phyloP scores from a whole-genome alignment of 2,888 invertebrate species.

The Thecocarcelia acutangulata region DNA sequence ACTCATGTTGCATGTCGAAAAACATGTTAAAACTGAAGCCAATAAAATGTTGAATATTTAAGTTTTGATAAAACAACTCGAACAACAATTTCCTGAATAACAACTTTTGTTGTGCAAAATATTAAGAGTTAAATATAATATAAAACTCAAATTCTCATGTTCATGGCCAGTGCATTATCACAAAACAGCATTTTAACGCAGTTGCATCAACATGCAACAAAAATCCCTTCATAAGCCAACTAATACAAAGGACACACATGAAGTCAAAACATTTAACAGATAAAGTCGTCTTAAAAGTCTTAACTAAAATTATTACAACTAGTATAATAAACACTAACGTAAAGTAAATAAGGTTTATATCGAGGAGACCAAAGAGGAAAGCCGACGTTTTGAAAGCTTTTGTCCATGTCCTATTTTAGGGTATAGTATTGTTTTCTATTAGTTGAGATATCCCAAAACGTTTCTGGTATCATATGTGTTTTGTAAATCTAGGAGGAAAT shows the following conservation, averaged over 20 bases:
- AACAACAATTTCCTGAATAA: slow-evolving; percentile 30
- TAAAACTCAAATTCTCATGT: slow-evolving; percentile 37
- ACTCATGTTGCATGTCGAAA: slow-evolving; percentile 37
- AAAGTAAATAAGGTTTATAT: too few species aligned
- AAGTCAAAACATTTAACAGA: neutral
- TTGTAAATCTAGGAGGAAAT: too few species aligned
- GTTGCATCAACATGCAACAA: slow-evolving; percentile 40
- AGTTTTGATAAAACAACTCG: slow-evolving; percentile 9
- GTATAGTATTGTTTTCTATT: too few species aligned
- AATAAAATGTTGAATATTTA: slow-evolving; percentile 53
- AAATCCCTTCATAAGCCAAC: slow-evolving; percentile 40
- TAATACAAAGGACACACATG: slow-evolving; percentile 36
- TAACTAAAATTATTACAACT: too few species aligned
- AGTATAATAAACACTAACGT: too few species aligned
- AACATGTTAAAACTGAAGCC: slow-evolving; percentile 32
- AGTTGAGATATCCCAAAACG: too few species aligned
- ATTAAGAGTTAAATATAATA: neutral
- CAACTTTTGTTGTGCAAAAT: slow-evolving; percentile 4
- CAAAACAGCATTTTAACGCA: slow-evolving; percentile 6
- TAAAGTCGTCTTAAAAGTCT: too few species aligned
- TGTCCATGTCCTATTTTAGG: too few species aligned
- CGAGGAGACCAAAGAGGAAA: too few species aligned
- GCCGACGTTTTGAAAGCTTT: too few species aligned
- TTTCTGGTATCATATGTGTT: too few species aligned
- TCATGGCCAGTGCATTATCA: slow-evolving; percentile 43